Evolutionary conservation across 2,797 vertebrate genomes (phyloP).

Genomic region (Tinamus major): DNA sequence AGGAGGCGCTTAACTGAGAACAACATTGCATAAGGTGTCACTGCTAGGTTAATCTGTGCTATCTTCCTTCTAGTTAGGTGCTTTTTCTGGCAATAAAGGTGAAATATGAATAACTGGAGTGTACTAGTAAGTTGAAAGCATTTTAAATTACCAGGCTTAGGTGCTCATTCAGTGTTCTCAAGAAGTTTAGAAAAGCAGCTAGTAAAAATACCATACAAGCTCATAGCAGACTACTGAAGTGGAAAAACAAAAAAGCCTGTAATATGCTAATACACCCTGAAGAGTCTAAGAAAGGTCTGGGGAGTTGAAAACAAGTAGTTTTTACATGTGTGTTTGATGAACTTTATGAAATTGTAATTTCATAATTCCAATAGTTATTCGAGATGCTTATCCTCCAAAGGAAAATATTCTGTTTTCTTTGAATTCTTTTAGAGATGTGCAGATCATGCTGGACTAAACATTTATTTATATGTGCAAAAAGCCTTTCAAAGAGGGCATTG

Average conservation of each 20-base stretch:
- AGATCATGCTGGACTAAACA: not conserved
- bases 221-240: not conserved
- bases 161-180: not conserved
- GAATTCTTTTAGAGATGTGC: not conserved
- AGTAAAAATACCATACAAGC: not conserved
- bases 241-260: not conserved
- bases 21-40: not conserved
- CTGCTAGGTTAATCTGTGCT: not conserved
- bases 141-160: not conserved
- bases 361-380: not conserved
- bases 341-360: not conserved
- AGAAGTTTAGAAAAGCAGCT: not conserved
- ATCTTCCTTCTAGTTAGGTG: not conserved
- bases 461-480: accelerated
- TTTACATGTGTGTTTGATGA: not conserved
- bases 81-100: not conserved
- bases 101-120: not conserved
- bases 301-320: not conserved
- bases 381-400: not conserved
- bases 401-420: not conserved
- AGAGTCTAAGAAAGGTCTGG: not conserved
- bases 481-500: not conserved
- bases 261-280: not conserved
- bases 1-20: not conserved
- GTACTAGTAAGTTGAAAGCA: accelerated